Base-by-base conservation (phyloP, 2,888 invertebrate genomes). In the Cremastinae sp. region DNA sequence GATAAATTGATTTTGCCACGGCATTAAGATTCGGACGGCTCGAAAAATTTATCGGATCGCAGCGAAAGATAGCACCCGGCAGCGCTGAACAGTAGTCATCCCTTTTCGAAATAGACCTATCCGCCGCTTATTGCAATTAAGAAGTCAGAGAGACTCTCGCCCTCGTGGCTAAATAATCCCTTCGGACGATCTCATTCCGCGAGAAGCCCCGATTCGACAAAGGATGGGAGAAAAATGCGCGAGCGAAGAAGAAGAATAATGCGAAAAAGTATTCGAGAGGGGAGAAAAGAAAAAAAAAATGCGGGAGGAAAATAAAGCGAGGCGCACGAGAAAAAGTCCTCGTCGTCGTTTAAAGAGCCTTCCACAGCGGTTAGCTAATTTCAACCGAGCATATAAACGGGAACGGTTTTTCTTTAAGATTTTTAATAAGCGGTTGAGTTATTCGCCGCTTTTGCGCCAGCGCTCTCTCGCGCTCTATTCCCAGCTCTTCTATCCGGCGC, bases 1-100 rank as follows among this genome's bases (percentile, higher is more conserved):
- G 85, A 87, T 88, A 89, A 89, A 90, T 89, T 89, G 87, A 89
- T 89, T 89, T 87, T 85, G 88, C 88, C 84, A 88, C 88, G 89
- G 89, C 86, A 88, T 88, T 88, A 88, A 89, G 85, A 83, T 81
- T 82, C 82, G 83, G 84, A 84, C 75, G 65, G 75, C 72, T 66
- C 59, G 66, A 72, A 69, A 71, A 78, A 80, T 80, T 80, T 78
- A 80, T 79, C 71, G 78, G 70, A 78, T 73, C 58, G 70, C 61
- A 38, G 53, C 2, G 54, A 54, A 54, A 70, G 69, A 81, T 82
- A 81, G 76, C 81, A 83, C 84, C 86, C 87, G 82, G 83, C 83
- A 87, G 88, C 85, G 84, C 66, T 80, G 82, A 85, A 88, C 89
- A 86, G 88, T 88, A 89, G 89, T 89, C 88, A 66, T 58, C 58